Evolutionary conservation across 2,888 invertebrate genomes (phyloP).

Genomic region (Drosophila anceps): DNA sequence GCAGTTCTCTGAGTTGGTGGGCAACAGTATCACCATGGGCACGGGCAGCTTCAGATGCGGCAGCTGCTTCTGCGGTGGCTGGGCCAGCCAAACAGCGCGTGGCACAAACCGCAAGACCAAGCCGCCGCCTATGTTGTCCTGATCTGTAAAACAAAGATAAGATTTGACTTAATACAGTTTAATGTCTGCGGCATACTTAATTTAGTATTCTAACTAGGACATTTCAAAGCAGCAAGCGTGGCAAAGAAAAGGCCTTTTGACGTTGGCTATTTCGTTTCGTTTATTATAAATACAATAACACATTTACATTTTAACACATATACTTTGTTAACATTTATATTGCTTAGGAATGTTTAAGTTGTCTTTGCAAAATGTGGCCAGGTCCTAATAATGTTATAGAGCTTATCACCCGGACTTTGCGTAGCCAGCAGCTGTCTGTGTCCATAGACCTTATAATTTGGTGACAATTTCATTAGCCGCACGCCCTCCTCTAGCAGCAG

Average conservation of each 20-base stretch:
- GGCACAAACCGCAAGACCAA: slow-evolving; percentile 72
- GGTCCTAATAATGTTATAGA: slow-evolving; percentile 88
- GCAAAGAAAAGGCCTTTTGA: neutral
- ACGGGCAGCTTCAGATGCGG: slow-evolving; percentile 66
- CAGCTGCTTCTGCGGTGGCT: slow-evolving; percentile 70
- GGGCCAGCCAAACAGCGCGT: slow-evolving; percentile 78
- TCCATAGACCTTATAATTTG: slow-evolving; percentile 89
- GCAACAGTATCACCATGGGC: slow-evolving; percentile 68
- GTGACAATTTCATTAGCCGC: slow-evolving; percentile 87
- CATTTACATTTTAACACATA: neutral
- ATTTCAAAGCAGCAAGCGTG: neutral
- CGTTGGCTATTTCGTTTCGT: neutral
- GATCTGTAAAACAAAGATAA: slow-evolving; percentile 48
- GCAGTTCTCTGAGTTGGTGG: slow-evolving; percentile 78
- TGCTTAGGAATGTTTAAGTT: slow-evolving; percentile 12
- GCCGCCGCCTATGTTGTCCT: slow-evolving; percentile 79
- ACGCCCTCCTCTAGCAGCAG: slow-evolving; percentile 89
- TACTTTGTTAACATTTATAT: slow-evolving; percentile 10
- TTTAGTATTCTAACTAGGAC: neutral
- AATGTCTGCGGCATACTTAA: neutral
- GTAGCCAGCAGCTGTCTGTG: slow-evolving; percentile 89
- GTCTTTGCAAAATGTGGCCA: slow-evolving; percentile 88
- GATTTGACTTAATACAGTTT: neutral
- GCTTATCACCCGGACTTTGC: slow-evolving; percentile 89
- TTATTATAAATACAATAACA: slow-evolving; percentile 23